phyloP scores from a whole-genome alignment of 2,113 vertebrate genomes.

The Heptranchias perlo region DNA sequence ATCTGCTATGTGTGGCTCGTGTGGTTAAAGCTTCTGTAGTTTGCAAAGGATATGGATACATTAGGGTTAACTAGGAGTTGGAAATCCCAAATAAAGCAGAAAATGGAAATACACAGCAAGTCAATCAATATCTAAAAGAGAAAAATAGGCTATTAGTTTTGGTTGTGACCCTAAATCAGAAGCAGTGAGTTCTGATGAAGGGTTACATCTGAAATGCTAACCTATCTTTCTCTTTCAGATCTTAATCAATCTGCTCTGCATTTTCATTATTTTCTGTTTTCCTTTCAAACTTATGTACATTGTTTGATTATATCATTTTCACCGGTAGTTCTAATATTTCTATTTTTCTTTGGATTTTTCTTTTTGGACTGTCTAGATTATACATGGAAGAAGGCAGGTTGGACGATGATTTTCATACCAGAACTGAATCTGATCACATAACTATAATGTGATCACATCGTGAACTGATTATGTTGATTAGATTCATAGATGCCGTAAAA shows the following conservation, averaged over 20 bases:
- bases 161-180: not conserved
- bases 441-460: not conserved
- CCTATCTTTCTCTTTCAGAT: not conserved
- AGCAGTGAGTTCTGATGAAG: not conserved
- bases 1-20: not conserved
- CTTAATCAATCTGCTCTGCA: not conserved
- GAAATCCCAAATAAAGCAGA: not conserved
- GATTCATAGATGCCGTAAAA: slow-evolving; percentile 8
- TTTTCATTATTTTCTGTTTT: not conserved
- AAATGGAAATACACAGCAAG: not conserved
- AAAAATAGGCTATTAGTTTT: not conserved
- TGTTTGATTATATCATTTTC: not conserved
- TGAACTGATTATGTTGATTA: not conserved
- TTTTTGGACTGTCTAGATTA: not conserved
- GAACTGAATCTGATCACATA: not conserved
- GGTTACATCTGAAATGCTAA: not conserved
- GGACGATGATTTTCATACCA: not conserved
- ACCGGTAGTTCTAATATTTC: not conserved
- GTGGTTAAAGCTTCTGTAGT: not conserved
- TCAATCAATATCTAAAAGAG: not conserved
- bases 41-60: not conserved
- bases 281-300: not conserved
- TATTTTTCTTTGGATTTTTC: not conserved
- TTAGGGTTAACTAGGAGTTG: not conserved
- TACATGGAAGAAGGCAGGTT: not conserved